phyloP scores from a whole-genome alignment of 2,113 vertebrate species.

The Hipposideros armiger region DNA sequence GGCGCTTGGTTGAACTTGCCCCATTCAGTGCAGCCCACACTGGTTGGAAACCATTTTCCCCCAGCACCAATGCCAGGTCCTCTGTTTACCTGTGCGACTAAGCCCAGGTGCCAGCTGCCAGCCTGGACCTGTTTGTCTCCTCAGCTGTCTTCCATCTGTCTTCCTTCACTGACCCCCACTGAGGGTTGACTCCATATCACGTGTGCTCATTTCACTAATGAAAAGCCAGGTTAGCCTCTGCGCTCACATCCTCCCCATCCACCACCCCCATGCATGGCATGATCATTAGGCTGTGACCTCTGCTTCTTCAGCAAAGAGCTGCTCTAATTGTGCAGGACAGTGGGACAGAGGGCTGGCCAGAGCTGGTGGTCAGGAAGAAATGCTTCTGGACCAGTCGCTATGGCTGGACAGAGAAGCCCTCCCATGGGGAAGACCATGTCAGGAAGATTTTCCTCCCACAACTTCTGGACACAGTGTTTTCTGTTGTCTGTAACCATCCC shows the following conservation, averaged over 20 bases:
- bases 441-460: background rate
- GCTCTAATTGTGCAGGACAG: background rate
- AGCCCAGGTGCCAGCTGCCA: background rate
- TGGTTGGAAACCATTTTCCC: background rate
- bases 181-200: background rate
- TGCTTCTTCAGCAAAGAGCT: conserved; percentile 27
- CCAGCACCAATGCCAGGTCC: background rate
- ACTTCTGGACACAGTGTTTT: background rate
- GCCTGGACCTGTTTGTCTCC: conserved; percentile 5
- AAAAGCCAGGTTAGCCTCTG: background rate
- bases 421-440: background rate
- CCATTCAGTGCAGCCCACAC: background rate
- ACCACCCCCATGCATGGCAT: accelerated
- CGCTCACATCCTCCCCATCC: background rate
- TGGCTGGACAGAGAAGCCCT: background rate
- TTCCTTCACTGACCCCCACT: background rate
- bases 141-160: background rate
- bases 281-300: background rate
- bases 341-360: background rate
- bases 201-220: background rate
- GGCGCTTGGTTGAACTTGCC: background rate
- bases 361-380: background rate
- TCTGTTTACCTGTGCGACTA: background rate
- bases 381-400: background rate
- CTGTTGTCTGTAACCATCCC: background rate